Base-by-base conservation (phyloP, 2,888 invertebrate species). In the Epinotia brunnichana region DNA sequence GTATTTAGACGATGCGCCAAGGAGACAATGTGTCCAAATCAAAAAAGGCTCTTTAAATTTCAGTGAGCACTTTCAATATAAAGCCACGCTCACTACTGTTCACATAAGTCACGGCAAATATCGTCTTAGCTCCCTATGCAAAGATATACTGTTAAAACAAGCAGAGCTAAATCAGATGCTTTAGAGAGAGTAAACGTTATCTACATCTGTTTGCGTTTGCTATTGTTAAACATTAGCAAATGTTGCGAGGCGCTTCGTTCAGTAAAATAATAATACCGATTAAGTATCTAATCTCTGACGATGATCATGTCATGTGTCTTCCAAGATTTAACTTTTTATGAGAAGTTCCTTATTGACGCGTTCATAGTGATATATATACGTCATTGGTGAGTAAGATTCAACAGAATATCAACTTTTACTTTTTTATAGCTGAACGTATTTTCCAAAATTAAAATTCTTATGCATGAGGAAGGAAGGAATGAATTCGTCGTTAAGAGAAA, bases 101-200 rank as follows among this genome's bases (percentile, higher is more conserved):
- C 5, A 2, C n/a, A 13, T 44, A 61, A 62, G 24, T 39, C 53
- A 61, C 39, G n/a, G 44, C 48, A 70, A 62, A 62, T 24, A 69
- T 29, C 24, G 61, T 21, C 41, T 62, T 56, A 70, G 44, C 56
- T 24, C 39, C 24, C 48, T 60, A 60, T 60, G 29, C 60, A 71
- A 66, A 71, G 70, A 71, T 29, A 59, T 71, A 71, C 70, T 17
- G 17, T 17, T 70, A 60, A 59, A 35, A 39, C 48, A 70, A 62
- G 21, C 69, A 70, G 19, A 62, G 56, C 29, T 70, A 35, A 70
- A 44, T 15, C 62, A 61, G 56, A 61, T 53, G 54, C 24, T 66
- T 41, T 56, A 63, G 54, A 63, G 62, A 70, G 62, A 56, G 56
- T 56, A 48, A 56, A 10, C 62, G 62, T 54, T 69, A 69, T 69